Evolutionary conservation across 30 jellyfish, hydroid and myxozoan species (phyloP).

Genomic region (Aurelia aurita complex sp. Pacific): DNA sequence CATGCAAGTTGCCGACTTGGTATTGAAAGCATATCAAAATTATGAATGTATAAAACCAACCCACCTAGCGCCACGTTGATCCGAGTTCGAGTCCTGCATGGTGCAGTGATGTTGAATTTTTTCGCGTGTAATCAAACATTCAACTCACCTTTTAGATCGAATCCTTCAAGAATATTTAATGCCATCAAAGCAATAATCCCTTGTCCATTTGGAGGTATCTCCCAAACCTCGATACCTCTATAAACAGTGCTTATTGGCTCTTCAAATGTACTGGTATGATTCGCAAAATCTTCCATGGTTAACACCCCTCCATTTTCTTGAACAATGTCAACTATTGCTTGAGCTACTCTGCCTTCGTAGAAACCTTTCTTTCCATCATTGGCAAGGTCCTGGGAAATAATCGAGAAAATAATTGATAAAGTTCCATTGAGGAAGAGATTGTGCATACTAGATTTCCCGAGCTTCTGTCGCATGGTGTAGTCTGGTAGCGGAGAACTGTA

Average conservation of each 20-base stretch:
- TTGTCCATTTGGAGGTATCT: constrained; percentile 96
- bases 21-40: too few relatives aligned
- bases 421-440: too few relatives aligned
- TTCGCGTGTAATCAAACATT: too few relatives aligned
- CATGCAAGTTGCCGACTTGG: too few relatives aligned
- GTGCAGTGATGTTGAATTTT: too few relatives aligned
- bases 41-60: too few relatives aligned
- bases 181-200: constrained; percentile 95
- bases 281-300: constrained; percentile 66
- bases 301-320: constrained; percentile 83
- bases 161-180: constrained; percentile 77
- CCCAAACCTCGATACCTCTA: constrained; percentile 86
- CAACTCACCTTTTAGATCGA: constrained; percentile 58
- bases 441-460: too few relatives aligned
- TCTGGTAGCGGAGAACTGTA: too few relatives aligned
- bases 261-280: constrained; percentile 73
- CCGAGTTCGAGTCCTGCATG: too few relatives aligned
- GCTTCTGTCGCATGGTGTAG: too few relatives aligned
- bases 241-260: constrained; percentile 77
- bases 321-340: constrained; percentile 79
- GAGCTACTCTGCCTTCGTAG: constrained; percentile 83
- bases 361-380: constrained; percentile 81
- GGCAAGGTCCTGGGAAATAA: constrained; percentile 61
- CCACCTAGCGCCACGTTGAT: too few relatives aligned
- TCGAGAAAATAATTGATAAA: too few relatives aligned